Base-by-base conservation (phyloP, 2,113 vertebrate species). In the Aleadryas rufinucha region DNA sequence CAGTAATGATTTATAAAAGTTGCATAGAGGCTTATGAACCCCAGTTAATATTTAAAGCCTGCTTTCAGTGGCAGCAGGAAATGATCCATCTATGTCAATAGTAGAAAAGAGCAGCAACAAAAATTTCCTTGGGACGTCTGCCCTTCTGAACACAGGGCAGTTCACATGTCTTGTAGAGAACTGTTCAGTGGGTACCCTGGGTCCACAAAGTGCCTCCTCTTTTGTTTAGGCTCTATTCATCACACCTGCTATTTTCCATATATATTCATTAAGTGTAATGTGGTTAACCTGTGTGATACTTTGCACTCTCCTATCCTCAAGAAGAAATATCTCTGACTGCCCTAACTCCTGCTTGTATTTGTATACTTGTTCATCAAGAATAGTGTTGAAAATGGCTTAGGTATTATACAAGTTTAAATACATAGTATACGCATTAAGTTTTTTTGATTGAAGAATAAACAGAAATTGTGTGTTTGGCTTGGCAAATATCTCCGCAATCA, bases 1-100 rank as follows among this genome's bases (percentile, higher is more conserved):
- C 37, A 94, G 70, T 19, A 89, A 91, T 49, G 27, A 89, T 64
- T 86, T 94, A 89, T 96, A 95, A 87, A 97, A 94, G 41, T 94
- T 97, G 56, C 44, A 97, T 22, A 81, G 64, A 87, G 60, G 42
- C 26, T 86, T 86, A 80, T 94, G 94, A 97, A 95, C 47, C n/a
- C 57, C 60, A 89, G 44, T 96, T 96, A 95, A 97, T 96, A 98
- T 96, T 97, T 97, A 97, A 97, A 96, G 84, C 66, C 44, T 95
- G 44, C 80, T 96, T 90, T 92, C 93, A 65, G 41, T 13, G 49
- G 56, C 81, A 91, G 77, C 74, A 94, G 84, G 70, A 95, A 96
- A 95, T 54, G 66, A 82, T 95, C 80, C 45, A 49, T 93, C 78
- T 89, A 26, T 85, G 92, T 89, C 92, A 93, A 69, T n/a, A 52